These are phyloP conservation scores for Cyrtonyx montezumae DNA, from an alignment of 2,113 vertebrate genomes.

Conservation along the genomic window DNA sequence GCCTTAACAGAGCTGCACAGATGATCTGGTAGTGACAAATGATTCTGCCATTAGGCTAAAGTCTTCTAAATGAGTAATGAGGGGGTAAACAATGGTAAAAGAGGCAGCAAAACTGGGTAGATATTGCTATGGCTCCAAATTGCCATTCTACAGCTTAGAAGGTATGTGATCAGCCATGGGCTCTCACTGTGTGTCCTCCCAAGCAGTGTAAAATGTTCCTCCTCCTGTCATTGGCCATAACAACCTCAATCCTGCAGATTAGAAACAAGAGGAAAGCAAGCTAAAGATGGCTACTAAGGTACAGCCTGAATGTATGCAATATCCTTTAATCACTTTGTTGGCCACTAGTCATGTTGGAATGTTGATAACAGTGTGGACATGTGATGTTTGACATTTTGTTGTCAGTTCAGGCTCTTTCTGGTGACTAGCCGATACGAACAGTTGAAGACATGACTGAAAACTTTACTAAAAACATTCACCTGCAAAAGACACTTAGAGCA, in stretches of 20 bases:
- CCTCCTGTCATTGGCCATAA: neutral
- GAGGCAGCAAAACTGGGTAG: neutral
- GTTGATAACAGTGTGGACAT: accelerated
- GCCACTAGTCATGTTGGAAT: neutral
- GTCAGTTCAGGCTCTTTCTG: neutral
- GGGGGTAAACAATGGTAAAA: neutral
- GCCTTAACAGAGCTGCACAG: neutral
- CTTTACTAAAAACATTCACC: neutral
- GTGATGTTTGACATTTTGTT: neutral
- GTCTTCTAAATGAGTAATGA: neutral
- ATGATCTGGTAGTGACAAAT: neutral
- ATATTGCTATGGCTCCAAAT: neutral
- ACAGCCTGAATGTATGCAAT: neutral
- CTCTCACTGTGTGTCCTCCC: accelerated
- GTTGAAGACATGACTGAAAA: neutral
- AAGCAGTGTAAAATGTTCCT: neutral
- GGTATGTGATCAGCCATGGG: neutral
- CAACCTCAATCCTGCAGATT: neutral
- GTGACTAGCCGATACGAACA: neutral
- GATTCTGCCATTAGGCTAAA: neutral
- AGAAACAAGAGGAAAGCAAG: neutral
- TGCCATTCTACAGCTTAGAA: neutral
- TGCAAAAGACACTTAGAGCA: neutral
- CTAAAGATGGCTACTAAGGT: neutral
- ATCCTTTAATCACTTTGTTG: neutral